phyloP scores from a whole-genome alignment of 2,113 vertebrate genomes.

The Laterallus jamaicensis region DNA sequence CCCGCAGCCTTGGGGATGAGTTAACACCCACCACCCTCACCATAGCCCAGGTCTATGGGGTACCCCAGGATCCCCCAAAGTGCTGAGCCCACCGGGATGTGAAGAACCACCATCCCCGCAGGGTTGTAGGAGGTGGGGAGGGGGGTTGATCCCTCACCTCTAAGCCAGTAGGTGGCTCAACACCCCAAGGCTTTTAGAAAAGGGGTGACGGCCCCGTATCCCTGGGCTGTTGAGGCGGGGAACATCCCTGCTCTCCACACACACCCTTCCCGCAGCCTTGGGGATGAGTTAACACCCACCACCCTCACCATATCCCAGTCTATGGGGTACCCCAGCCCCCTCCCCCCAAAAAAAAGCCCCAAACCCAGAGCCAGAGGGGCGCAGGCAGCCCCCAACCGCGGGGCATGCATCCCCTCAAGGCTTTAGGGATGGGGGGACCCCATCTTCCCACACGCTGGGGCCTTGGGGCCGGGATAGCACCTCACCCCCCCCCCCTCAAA shows the following conservation, averaged over 20 bases:
- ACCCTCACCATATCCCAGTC: fast-evolving
- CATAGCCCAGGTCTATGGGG: fast-evolving
- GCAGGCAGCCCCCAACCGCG: no score
- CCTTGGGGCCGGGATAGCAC: neutral
- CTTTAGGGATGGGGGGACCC: fast-evolving
- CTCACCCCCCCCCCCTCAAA: no score
- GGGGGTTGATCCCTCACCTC: fast-evolving
- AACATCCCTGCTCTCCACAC: neutral
- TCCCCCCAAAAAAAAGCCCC: no score
- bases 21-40: neutral
- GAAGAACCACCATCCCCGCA: fast-evolving
- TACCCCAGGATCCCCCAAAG: neutral
- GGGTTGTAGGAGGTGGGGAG: fast-evolving
- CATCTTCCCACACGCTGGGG: neutral
- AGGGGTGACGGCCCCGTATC: fast-evolving
- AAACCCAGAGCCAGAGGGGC: neutral
- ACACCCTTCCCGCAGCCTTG: neutral
- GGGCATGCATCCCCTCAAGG: no score
- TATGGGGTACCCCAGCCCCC: fast-evolving
- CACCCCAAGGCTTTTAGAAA: fast-evolving
- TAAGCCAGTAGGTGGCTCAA: neutral
- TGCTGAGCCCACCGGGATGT: fast-evolving
- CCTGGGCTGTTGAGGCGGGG: fast-evolving
- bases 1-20: neutral
- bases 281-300: neutral